Evolutionary conservation across 1,140 invertebrate species (phyloP).

Genomic region (Sitophilus oryzae): DNA sequence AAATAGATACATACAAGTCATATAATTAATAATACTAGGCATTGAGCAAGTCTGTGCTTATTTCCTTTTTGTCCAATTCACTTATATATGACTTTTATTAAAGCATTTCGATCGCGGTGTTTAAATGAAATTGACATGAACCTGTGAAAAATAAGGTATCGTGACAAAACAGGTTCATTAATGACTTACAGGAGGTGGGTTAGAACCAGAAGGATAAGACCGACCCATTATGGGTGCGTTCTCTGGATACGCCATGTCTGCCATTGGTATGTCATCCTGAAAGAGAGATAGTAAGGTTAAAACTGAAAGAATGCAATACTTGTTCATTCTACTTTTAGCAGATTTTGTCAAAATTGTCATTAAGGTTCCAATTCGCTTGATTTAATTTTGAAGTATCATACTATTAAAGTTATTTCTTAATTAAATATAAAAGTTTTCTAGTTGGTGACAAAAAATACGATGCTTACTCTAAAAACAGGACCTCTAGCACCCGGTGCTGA

Average conservation of each 20-base stretch:
- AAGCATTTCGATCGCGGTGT: slow-evolving; percentile 31
- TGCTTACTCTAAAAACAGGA: slow-evolving; percentile 38
- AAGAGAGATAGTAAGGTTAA: slow-evolving; percentile 21
- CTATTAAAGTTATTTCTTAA: no score
- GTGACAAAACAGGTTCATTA: slow-evolving; percentile 32
- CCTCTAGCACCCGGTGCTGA: slow-evolving; percentile 46
- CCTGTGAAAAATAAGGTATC: slow-evolving; percentile 27
- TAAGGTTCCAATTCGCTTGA: no score
- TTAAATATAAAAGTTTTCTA: no score
- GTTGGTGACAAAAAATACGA: neutral
- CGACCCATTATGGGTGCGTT: slow-evolving; percentile 49
- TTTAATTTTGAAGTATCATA: no score
- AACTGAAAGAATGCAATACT: neutral
- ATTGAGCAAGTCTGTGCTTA: slow-evolving; percentile 38
- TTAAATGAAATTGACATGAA: slow-evolving; percentile 36
- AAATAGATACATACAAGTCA: slow-evolving; percentile 27
- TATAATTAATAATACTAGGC: slow-evolving; percentile 27
- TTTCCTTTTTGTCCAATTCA: slow-evolving; percentile 20
- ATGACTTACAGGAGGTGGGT: slow-evolving; percentile 53
- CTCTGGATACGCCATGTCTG: slow-evolving; percentile 66
- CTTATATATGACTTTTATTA: slow-evolving; percentile 14
- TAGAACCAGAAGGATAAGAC: slow-evolving; percentile 49
- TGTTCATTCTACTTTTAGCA: no score
- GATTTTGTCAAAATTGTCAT: no score
- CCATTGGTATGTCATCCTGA: slow-evolving; percentile 69